Conservation (phyloP, 2,888 invertebrate genomes). For the Pterostichus niger region DNA sequence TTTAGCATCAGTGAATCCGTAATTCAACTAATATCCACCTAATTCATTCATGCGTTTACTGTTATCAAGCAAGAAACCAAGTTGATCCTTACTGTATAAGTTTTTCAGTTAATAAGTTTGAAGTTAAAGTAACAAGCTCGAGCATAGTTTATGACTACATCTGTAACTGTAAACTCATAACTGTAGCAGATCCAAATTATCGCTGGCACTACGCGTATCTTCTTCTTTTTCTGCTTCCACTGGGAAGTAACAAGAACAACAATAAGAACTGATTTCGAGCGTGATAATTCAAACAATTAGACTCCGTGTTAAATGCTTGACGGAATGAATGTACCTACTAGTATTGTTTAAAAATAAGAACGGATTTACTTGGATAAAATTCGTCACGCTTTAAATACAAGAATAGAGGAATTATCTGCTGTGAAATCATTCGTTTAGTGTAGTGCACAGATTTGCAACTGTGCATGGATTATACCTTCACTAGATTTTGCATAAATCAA, state of each 20-base stretch:
- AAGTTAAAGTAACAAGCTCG: conserved; percentile 2
- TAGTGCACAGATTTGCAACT: conserved; percentile 4
- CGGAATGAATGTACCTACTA: conserved; percentile 26
- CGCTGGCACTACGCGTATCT: conserved; percentile 24
- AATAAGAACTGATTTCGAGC: background rate
- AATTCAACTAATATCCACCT: background rate
- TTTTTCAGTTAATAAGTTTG: conserved; percentile 29
- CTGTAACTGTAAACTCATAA: conserved; percentile 32
- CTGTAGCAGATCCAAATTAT: conserved; percentile 46
- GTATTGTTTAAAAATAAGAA: conserved; percentile 55
- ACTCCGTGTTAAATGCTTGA: conserved; percentile 32
- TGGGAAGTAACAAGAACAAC: conserved; percentile 29
- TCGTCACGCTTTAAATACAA: background rate
- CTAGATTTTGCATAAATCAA: conserved; percentile 50
- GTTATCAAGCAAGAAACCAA: background rate
- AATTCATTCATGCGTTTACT: conserved; percentile 18
- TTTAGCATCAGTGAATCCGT: background rate
- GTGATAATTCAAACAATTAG: conserved; percentile 42
- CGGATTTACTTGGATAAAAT: conserved; percentile 12
- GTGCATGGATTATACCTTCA: conserved; percentile 16
- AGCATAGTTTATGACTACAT: conserved; percentile 11
- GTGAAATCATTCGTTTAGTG: conserved; percentile 10
- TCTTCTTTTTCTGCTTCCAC: conserved; percentile 2
- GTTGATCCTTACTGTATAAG: conserved; percentile 36
- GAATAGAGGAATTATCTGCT: background rate